Evolutionary conservation across 2,888 invertebrate species (phyloP), one percentile per base, ranked within the genome.

Genomic region (Dione juno): DNA sequence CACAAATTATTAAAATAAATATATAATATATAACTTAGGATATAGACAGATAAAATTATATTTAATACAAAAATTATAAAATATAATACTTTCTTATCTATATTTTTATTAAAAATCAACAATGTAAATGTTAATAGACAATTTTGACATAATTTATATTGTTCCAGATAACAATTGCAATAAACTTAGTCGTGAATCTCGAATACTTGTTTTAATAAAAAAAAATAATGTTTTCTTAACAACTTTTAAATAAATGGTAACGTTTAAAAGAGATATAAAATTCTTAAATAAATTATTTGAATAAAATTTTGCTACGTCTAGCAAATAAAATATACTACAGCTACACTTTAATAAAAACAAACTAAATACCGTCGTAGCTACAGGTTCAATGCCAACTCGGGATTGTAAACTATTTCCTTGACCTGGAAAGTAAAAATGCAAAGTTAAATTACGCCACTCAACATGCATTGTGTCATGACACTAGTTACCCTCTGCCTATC

Each of bases 101-200:
- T 19, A 16, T 35, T n/a, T 10, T 10, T 57, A 57, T 57, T 21
- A 43, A 10, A 43, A 21, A 64, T 50, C 45, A 28, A 53, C 67
- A 61, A 43, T 37, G 35, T 54, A 63, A 35, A 53, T n/a, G 7
- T 16, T n/a, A 37, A 68, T 28, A 35, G 28, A 43, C 43, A 43
- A n/a, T 52, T 43, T 35, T 54, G 45, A 63, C 41, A 19, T 63
- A 53, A 63, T 63, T 68, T 63, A 68, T 68, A 14, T 50, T 21
- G 50, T 64, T 10, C 19, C 35, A 45, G 48, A 67, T 58, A 61
- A 52, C 52, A 63, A 53, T 63, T 35, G 68, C 19, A 61, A 53
- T 68, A 68, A 63, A 61, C 13, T 59, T 37, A 53, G 43, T 68
- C 53, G 53, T 63, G 61, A 63, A 52, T 68, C 61, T 35, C 63